Percentiles rank a stretch among this genome's conserved stretches.
These are phyloP conservation scores for Porites lobata DNA, from an alignment of 92 coral and sea anemone genomes.

Conservation along the genomic window DNA sequence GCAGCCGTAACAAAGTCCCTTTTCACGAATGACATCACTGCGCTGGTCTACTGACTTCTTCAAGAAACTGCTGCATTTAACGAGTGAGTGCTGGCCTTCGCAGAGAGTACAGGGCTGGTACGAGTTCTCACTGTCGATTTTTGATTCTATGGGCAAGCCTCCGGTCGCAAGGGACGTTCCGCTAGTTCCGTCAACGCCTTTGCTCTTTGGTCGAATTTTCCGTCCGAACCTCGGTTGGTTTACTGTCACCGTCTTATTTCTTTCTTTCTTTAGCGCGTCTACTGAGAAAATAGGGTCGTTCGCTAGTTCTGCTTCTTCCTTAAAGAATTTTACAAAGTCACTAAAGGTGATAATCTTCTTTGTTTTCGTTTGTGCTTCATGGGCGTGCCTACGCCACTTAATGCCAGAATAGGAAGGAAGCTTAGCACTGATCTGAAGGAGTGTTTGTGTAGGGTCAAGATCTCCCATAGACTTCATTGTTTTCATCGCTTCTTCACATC, in stretches of 20 bases:
- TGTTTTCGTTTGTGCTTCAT: not conserved
- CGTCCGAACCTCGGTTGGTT: not conserved
- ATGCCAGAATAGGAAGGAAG: conserved; percentile 16
- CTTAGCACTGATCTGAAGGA: too few relatives aligned
- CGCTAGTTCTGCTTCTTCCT: conserved; percentile 52
- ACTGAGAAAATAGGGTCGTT: conserved; percentile 64
- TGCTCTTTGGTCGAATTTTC: not conserved
- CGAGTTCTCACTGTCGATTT: too few relatives aligned
- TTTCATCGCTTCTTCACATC: conserved; percentile 48
- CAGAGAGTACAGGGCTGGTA: too few relatives aligned
- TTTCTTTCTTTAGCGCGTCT: conserved; percentile 33
- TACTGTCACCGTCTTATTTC: conserved; percentile 1
- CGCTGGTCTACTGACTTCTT: too few relatives aligned
- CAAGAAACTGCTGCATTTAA: too few relatives aligned
- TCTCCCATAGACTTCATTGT: conserved; percentile 22
- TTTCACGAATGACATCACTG: too few relatives aligned
- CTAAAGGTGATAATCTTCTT: conserved; percentile 3
- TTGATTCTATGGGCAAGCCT: conserved; percentile 17
- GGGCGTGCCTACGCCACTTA: conserved; percentile 47
- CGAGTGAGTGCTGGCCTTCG: too few relatives aligned
- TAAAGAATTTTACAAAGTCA: conserved; percentile 19
- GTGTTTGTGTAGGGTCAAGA: conserved; percentile 27
- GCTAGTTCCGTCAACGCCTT: not conserved
- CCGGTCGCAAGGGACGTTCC: not conserved
- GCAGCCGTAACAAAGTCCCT: too few relatives aligned